Evolutionary conservation across 1,140 invertebrate genomes (phyloP).

Genomic region (Drosophila insularis): DNA sequence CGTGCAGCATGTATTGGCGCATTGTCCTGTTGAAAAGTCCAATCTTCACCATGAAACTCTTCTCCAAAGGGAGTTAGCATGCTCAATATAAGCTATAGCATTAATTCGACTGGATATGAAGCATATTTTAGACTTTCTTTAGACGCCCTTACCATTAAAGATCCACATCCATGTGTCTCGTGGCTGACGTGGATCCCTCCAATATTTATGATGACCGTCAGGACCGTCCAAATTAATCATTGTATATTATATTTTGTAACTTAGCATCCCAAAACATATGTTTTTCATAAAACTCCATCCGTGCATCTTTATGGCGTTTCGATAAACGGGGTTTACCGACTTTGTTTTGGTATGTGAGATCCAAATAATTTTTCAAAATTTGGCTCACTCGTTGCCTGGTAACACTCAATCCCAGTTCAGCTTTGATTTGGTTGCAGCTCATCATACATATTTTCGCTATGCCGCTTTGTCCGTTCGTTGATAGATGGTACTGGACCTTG

Average conservation of each 20-base stretch:
- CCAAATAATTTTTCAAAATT: neutral
- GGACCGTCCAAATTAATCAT: neutral
- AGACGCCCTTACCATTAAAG: too few relatives aligned
- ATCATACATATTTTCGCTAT: neutral
- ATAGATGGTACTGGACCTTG: neutral
- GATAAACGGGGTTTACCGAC: neutral
- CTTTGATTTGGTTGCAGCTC: conserved; percentile 5
- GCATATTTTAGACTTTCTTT: neutral
- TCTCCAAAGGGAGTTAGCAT: neutral
- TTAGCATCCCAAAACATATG: conserved; percentile 9
- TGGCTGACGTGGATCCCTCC: too few relatives aligned
- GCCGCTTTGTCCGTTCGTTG: neutral
- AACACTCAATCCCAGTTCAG: neutral
- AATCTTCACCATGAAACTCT: neutral
- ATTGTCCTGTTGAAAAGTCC: conserved; percentile 2
- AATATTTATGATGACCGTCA: too few relatives aligned
- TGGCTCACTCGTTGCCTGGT: conserved; percentile 7
- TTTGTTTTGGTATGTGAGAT: neutral
- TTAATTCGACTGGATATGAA: neutral
- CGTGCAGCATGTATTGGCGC: neutral
- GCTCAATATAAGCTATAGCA: neutral
- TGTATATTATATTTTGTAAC: neutral
- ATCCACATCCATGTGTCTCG: neutral
- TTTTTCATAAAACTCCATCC: conserved; percentile 16
- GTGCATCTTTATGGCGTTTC: conserved; percentile 10